These are phyloP conservation scores for Bathynomus jamesi DNA, from an alignment of 1,140 invertebrate species.

Conservation along the genomic window DNA sequence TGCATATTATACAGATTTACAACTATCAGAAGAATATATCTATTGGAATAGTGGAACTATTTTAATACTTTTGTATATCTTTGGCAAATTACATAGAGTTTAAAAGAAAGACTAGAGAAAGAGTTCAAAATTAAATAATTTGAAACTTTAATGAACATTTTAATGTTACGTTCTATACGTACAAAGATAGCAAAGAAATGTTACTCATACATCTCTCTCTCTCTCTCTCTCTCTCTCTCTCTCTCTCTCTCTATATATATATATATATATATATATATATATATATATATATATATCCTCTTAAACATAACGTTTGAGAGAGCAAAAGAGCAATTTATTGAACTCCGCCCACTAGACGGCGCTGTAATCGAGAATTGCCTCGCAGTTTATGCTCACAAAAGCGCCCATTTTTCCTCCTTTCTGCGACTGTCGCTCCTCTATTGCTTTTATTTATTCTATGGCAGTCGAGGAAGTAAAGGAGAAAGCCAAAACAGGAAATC, in stretches of 20 bases:
- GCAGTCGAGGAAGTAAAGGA: not conserved
- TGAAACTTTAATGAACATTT: no score
- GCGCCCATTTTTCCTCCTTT: not conserved
- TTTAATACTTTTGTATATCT: no score
- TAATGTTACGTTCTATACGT: no score
- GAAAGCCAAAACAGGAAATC: not conserved
- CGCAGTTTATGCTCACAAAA: not conserved
- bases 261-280: not conserved
- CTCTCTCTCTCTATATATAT: not conserved
- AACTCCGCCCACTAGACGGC: not conserved
- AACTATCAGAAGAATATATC: no score
- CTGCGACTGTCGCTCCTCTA: not conserved
- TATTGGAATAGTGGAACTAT: no score
- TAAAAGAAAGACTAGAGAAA: no score
- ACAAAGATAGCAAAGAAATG: no score
- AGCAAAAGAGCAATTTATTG: not conserved
- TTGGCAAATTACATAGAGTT: no score
- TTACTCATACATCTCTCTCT: no score
- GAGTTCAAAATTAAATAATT: no score
- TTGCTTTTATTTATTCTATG: not conserved
- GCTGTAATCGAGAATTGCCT: not conserved
- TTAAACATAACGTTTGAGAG: not conserved
- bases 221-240: no score
- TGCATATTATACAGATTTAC: no score
- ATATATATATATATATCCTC: not conserved